Base-by-base conservation (phyloP, 2,888 invertebrate species). In the Tetragonisca angustula region DNA sequence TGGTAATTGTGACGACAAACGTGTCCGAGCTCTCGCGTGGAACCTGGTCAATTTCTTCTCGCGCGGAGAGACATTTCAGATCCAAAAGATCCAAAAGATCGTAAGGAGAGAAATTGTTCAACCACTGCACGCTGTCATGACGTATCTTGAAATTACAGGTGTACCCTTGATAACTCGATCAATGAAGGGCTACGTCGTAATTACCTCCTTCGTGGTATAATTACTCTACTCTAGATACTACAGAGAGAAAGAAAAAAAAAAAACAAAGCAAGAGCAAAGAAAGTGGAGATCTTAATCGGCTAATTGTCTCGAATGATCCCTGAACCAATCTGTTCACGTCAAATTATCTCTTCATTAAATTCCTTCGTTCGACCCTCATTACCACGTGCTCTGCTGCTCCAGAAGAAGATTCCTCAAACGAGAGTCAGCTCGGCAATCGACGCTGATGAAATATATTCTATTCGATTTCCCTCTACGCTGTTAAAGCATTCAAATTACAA, bases 191-290 rank as follows among this genome's bases (percentile, higher is more conserved):
- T 27, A 62, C 27, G 36, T 61, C 54, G 36, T 81, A 81, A 83
- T 83, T 72, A 52, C 82, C 24, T 62, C n/a, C 67, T 64, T 68
- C 50, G 56, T 27, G 76, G 64, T 76, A 67, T 83, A 81, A 83
- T 83, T 76, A 76, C 71, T 81, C 76, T 68, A 81, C 76, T 81
- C 61, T 76, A 64, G 71, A 81, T 76, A 76, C 61, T 64, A 68
- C 50, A 15, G 17, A 21, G 61, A 82, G 43, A 24, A 15, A 17
- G 6, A n/a, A 36, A 1, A 50, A 82, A 52, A 24, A 15, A 17
- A 6, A 27, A 56, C 49, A 32, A 4, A 32, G 21, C 19, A 17
- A 32, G 36, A n/a, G 54, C 27, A 43, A 36, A 24, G 69, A 61
- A 65, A 52, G 54, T 49, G 49, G 71, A 72, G 67, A 81, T 81